Conservation (phyloP, 2,113 vertebrate genomes). For the Aleadryas rufinucha region DNA sequence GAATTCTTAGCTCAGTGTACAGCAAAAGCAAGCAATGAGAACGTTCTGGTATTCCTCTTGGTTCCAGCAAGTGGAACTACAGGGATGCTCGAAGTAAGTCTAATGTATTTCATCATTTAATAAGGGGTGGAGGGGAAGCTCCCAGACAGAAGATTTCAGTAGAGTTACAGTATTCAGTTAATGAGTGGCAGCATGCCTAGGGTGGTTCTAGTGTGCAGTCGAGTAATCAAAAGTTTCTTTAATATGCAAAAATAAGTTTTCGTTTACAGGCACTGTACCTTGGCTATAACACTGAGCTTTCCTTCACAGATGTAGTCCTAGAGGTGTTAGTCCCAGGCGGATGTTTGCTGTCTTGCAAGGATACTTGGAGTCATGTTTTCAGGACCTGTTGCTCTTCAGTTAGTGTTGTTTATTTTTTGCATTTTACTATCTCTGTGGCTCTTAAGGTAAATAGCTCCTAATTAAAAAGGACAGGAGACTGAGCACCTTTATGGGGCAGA, state of each 20-base stretch:
- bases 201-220: background rate
- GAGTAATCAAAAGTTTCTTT: background rate
- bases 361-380: background rate
- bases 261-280: background rate
- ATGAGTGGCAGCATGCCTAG: background rate
- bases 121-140: background rate
- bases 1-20: background rate
- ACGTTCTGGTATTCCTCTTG: background rate
- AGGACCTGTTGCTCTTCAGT: background rate
- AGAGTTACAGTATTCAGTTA: background rate
- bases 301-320: background rate
- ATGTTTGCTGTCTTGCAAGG: background rate
- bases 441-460: background rate
- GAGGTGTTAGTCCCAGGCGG: background rate
- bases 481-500: background rate
- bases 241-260: background rate
- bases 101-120: background rate
- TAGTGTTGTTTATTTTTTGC: background rate
- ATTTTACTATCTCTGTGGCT: background rate
- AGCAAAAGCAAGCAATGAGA: background rate
- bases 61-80: slow-evolving; percentile 15
- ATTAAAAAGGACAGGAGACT: background rate
- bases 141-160: background rate
- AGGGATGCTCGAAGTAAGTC: background rate
- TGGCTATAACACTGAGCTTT: background rate